phyloP scores from a whole-genome alignment of 92 coral and sea anemone genomes.

The Palythoa heliodiscus region DNA sequence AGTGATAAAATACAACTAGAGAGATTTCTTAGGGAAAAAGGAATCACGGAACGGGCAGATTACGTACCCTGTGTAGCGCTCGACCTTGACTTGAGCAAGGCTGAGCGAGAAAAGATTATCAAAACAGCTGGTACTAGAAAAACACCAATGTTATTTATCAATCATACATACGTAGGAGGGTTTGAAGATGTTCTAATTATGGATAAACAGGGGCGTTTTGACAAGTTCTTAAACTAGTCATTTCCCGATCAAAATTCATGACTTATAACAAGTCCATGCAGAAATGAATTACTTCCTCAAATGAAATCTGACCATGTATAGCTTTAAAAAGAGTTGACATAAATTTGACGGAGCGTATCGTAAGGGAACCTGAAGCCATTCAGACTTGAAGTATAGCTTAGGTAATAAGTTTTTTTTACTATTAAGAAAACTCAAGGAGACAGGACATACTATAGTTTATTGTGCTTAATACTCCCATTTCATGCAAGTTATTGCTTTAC shows the following conservation, averaged over 20 bases:
- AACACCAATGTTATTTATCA: slow-evolving; percentile 88
- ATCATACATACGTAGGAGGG: slow-evolving; percentile 79
- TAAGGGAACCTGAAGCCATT: too few species aligned
- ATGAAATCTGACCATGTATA: background rate
- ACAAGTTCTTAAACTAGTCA: slow-evolving; percentile 55
- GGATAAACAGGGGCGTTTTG: slow-evolving; percentile 88
- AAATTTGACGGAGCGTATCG: too few species aligned
- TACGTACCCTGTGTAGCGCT: slow-evolving; percentile 83
- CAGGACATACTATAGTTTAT: too few species aligned
- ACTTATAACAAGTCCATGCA: background rate
- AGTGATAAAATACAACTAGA: slow-evolving; percentile 77
- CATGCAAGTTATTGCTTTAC: background rate
- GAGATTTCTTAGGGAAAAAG: slow-evolving; percentile 73
- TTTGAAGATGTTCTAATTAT: slow-evolving; percentile 85
- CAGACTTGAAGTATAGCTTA: background rate
- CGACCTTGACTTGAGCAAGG: slow-evolving; percentile 77
- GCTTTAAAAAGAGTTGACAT: background rate
- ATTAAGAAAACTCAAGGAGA: too few species aligned
- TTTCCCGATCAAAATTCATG: background rate
- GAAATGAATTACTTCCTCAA: background rate
- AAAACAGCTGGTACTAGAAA: slow-evolving; percentile 84
- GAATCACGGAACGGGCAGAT: slow-evolving; percentile 61
- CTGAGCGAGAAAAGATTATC: slow-evolving; percentile 82
- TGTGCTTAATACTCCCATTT: too few species aligned
- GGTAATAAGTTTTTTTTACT: background rate